These are phyloP conservation scores for Enteromius unitaeniatus DNA, from an alignment of 2,797 vertebrate species.

Conservation along the genomic window DNA sequence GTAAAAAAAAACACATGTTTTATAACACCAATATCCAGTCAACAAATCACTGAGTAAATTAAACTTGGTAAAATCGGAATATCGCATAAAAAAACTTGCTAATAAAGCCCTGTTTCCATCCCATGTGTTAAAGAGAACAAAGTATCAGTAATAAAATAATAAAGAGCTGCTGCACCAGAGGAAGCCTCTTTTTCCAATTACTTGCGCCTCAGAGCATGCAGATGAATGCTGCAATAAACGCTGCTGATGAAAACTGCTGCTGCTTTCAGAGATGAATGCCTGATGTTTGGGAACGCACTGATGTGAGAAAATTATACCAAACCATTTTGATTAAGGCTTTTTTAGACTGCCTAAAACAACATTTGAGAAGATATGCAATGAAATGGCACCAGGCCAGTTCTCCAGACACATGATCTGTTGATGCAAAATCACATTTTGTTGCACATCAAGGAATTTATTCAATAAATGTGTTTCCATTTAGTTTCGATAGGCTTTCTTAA, in stretches of 20 bases:
- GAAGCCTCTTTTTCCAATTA: background rate
- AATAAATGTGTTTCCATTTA: background rate
- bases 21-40: background rate
- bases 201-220: background rate
- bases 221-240: background rate
- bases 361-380: background rate
- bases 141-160: background rate
- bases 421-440: background rate
- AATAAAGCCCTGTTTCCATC: background rate
- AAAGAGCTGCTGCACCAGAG: background rate
- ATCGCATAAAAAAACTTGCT: background rate
- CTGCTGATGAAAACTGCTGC: background rate
- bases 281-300: background rate
- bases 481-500: background rate
- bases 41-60: background rate
- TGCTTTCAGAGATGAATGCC: background rate
- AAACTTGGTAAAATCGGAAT: background rate
- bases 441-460: background rate
- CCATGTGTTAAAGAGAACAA: background rate
- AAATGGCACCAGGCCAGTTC: background rate
- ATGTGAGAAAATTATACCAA: background rate
- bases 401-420: background rate
- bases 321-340: background rate
- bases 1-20: background rate
- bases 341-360: background rate